Evolutionary conservation across 2,888 invertebrate species (phyloP).

Genomic region (Keiferia lycopersicella): DNA sequence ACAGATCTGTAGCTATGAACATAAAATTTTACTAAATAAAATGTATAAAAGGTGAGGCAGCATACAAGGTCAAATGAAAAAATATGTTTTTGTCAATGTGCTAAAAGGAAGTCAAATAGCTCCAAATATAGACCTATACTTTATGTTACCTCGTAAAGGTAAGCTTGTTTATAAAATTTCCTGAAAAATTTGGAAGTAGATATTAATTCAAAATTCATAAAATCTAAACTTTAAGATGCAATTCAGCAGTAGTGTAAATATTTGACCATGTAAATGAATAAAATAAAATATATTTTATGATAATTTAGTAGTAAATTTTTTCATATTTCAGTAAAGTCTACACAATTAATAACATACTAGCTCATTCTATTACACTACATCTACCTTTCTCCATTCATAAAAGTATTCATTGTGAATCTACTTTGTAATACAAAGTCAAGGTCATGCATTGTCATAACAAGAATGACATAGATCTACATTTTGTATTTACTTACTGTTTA

Average conservation of each 20-base stretch:
- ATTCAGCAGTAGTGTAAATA: too few species aligned
- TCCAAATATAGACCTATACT: background rate
- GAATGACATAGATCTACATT: background rate
- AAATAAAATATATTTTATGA: too few species aligned
- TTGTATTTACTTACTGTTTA: background rate
- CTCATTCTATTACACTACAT: too few species aligned
- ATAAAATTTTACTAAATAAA: too few species aligned
- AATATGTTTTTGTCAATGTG: background rate
- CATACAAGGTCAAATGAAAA: background rate
- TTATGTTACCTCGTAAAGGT: background rate
- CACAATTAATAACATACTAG: too few species aligned
- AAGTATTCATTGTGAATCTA: background rate
- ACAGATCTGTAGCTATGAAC: too few species aligned
- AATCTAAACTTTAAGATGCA: too few species aligned
- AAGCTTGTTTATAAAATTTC: background rate
- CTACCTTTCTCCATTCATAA: background rate
- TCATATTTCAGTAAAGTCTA: too few species aligned
- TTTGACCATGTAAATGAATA: too few species aligned
- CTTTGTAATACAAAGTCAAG: background rate
- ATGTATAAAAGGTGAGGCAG: too few species aligned
- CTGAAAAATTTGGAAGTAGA: background rate
- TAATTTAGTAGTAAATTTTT: too few species aligned
- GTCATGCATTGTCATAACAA: slow-evolving; percentile 6
- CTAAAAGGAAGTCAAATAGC: background rate
- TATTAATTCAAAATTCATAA: too few species aligned